Conservation (phyloP, 2,113 vertebrate genomes). For the Gnathonemus longibarbis region DNA sequence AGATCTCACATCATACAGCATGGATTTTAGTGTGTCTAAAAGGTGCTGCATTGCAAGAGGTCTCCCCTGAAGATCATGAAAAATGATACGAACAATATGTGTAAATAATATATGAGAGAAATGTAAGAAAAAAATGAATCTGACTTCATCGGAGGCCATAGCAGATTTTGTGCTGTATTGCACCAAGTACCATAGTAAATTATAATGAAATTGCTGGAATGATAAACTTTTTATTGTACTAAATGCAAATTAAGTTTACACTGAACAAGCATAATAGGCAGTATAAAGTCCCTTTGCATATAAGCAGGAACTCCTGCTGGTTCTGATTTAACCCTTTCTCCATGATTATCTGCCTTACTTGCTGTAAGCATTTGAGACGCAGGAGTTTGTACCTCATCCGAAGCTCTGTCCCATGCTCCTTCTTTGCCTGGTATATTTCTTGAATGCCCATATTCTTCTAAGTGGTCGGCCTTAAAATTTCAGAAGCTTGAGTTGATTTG, state of each 20-base stretch:
- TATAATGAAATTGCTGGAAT: background rate
- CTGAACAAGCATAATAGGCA: conserved; percentile 3
- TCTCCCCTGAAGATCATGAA: background rate
- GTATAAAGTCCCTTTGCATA: background rate
- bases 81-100: background rate
- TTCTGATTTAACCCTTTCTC: background rate
- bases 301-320: background rate
- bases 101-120: background rate
- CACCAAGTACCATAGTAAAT: background rate
- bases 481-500: background rate
- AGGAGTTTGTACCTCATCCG: background rate
- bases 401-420: background rate
- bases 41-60: background rate
- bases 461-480: background rate
- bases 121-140: background rate
- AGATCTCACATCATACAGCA: background rate
- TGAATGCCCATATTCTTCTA: background rate
- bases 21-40: background rate
- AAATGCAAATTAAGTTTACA: conserved; percentile 1
- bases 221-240: background rate
- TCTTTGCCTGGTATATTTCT: background rate
- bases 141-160: background rate
- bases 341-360: background rate
- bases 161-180: background rate
- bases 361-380: background rate